Conservation (phyloP, 2,113 vertebrate genomes). For the Siphamia tubifer region DNA sequence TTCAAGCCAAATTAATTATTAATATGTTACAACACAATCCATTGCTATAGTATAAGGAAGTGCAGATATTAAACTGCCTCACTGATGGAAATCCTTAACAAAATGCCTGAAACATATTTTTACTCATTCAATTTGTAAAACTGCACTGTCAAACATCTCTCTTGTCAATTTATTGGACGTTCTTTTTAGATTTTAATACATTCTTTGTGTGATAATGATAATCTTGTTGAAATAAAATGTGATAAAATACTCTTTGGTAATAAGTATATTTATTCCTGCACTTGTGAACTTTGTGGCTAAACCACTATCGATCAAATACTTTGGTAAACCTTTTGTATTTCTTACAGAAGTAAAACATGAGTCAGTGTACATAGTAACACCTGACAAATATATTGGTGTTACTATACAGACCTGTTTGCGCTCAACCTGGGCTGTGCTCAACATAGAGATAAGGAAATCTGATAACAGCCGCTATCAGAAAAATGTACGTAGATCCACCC, state of each 20-base stretch:
- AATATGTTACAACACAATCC: not conserved
- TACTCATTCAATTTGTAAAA: not conserved
- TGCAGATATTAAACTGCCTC: no score
- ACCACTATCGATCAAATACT: not conserved
- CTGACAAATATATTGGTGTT: not conserved
- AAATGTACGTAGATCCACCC: not conserved
- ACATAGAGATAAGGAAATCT: slow-evolving; percentile 7
- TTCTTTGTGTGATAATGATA: slow-evolving; percentile 32
- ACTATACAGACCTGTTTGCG: slow-evolving; percentile 12
- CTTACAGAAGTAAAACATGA: not conserved
- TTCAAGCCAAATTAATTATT: not conserved
- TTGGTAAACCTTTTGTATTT: not conserved
- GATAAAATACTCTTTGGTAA: slow-evolving; percentile 27
- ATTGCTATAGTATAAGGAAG: not conserved
- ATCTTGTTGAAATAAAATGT: slow-evolving; percentile 73
- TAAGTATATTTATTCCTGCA: slow-evolving; percentile 6
- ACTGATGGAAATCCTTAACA: no score
- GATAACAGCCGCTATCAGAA: not conserved
- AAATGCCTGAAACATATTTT: no score
- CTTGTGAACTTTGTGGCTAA: not conserved
- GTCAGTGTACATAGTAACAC: slow-evolving; percentile 12
- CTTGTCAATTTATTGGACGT: not conserved
- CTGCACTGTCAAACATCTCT: not conserved
- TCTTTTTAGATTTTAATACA: slow-evolving; percentile 13
- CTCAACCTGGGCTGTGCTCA: not conserved